Base-by-base conservation (phyloP, 2,888 invertebrate species). In the Oscheius sp. region DNA sequence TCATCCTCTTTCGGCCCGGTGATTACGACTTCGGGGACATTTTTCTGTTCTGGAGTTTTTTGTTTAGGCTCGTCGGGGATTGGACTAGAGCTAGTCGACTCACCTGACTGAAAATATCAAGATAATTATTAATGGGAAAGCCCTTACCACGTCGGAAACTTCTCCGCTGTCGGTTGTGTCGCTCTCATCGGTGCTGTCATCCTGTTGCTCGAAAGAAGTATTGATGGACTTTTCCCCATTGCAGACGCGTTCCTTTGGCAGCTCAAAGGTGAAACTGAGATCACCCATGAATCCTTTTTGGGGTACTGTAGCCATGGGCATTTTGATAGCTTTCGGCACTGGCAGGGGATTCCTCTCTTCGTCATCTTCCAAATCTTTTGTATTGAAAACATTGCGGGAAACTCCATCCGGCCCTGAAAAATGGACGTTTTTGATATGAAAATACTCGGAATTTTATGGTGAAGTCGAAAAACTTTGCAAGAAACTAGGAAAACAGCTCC, bases 341-440 rank as follows among this genome's bases (percentile, higher is more conserved):
- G 72, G 72, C 13, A 72, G 53, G 5, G 72, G 53, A 16, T 53
- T 72, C 7, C 25, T 23, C 13, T 55, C 55, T 5, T 45, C 45
- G 23, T 72, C 72, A 35, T 72, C 72, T 13, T 72, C 66, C 12
- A 72, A 56, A 46, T 64, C 72, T 56, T 55, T 72, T 2, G 72
- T 56, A 18, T 59, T 72, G 66, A 72, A 72, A 13, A 72, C 41
- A 25, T 72, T 72, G 16, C 58, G 49, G 6, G 61, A 52, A 25
- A 43, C 61, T 16, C 72, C 72, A 23, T 72, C 66, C 23, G 64
- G 29, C 7, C 71, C 71, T 71, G 7, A 59, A 69, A 52, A 66
- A 21, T 27, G 7, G 59, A 29, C 6, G 12, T 21, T 29, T 6
- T 13, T n/a, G 45, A 45, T 12, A 45, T 45, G n/a, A n/a, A n/a